Base-by-base conservation (phyloP, 2,888 invertebrate genomes). In the Pardosa pseudoannulata region DNA sequence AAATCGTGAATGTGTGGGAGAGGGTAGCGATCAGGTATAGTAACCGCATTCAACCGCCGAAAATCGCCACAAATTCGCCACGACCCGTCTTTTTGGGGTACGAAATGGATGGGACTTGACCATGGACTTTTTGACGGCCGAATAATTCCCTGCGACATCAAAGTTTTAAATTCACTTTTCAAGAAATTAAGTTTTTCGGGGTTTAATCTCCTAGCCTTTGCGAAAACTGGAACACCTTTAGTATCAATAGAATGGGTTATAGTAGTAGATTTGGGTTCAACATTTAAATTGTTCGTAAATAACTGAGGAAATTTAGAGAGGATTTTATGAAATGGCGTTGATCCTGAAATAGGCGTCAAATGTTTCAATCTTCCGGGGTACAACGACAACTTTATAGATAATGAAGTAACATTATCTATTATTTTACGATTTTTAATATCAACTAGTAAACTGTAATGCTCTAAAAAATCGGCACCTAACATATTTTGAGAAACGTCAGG, bases 401-500 rank as follows among this genome's bases (percentile, higher is more conserved):
- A 19, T 16, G 31, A 27, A 1, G 50, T 50, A 7, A n/a, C 28
- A 11, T 6, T 13, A 27, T 75, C 74, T 7, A 64, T 9, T 16
- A 75, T 13, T 27, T 27, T 31, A 0, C 64, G 64, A 32, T 64
- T 75, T 19, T 64, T 75, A 39, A 64, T 32, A 16, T 75, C 74
- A 3, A 75, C 64, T 23, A 75, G 16, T 56, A 75, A 56, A 11
- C 39, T 19, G 29, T 56, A 75, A 7, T 19, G 3, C 39, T 36
- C 39, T 2, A 75, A 28, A 27, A 89, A 88, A 70, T 89, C 88
- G 1, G 88, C 83, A 13, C 89, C 89, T n/a, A 89, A 62, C 16
- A 89, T 88, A 9, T 89, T 87, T 39, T 32, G 70, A 5, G 56
- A n/a, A 23, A 89, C 87, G 32, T 89, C 79, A 16, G 89, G 88